Conservation (phyloP, 1,140 invertebrate species). For the Apolygus lucorum region DNA sequence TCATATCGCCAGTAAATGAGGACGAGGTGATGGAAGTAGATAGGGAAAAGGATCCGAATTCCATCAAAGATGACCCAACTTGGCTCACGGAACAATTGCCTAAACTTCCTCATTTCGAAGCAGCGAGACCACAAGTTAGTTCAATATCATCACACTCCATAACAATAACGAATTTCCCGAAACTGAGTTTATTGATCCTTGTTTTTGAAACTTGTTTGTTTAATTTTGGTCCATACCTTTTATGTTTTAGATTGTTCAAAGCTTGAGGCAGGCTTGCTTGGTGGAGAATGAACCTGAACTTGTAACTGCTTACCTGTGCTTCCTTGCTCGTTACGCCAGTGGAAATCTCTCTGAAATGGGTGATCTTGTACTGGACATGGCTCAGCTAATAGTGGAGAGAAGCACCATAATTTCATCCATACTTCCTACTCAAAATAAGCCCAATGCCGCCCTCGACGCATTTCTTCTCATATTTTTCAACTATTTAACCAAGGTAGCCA, state of each 20-base stretch:
- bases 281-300: slow-evolving; percentile 79
- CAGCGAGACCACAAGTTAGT: slow-evolving; percentile 51
- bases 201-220: not conserved
- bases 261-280: slow-evolving; percentile 72
- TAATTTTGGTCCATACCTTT: not conserved
- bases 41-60: not conserved
- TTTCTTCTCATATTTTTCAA: slow-evolving; percentile 68
- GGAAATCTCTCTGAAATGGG: slow-evolving; percentile 44
- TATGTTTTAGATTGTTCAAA: slow-evolving; percentile 43
- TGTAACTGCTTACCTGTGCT: slow-evolving; percentile 82
- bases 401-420: slow-evolving; percentile 78
- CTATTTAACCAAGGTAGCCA: slow-evolving; percentile 60
- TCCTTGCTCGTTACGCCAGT: slow-evolving; percentile 63
- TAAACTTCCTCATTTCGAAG: slow-evolving; percentile 59
- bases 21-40: slow-evolving; percentile 36
- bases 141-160: too few relatives aligned
- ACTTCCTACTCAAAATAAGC: slow-evolving; percentile 53
- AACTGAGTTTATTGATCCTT: not conserved
- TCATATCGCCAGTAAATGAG: slow-evolving; percentile 44
- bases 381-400: slow-evolving; percentile 87
- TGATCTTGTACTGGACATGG: slow-evolving; percentile 67
- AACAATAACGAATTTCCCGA: not conserved
- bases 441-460: slow-evolving; percentile 58
- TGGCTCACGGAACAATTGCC: slow-evolving; percentile 76
- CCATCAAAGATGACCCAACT: slow-evolving; percentile 30